Conservation (phyloP, 2,797 vertebrate genomes). For the Bufotes viridis region DNA sequence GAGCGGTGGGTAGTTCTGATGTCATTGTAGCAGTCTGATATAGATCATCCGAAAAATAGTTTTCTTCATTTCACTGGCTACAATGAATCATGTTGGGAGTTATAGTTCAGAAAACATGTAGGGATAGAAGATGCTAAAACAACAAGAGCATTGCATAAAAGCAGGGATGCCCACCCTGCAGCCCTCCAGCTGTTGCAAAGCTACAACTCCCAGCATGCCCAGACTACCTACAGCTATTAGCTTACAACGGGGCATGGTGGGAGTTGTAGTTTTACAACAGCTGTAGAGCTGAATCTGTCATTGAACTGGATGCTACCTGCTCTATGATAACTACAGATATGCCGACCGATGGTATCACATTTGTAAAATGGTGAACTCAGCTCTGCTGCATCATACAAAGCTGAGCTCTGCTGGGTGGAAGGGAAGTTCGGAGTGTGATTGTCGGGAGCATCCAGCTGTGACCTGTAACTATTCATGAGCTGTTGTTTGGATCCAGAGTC, state of each 20-base stretch:
- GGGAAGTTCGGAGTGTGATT: not conserved
- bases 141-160: not conserved
- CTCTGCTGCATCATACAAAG: not conserved
- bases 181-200: too few relatives aligned
- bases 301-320: too few relatives aligned
- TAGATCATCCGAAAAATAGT: not conserved
- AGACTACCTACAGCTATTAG: too few relatives aligned
- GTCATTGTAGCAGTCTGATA: not conserved
- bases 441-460: not conserved
- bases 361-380: not conserved
- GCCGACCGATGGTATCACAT: not conserved
- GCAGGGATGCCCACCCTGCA: too few relatives aligned
- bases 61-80: not conserved
- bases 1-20: not conserved
- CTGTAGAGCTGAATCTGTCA: not conserved
- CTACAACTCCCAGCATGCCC: too few relatives aligned
- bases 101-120: not conserved
- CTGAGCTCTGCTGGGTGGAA: not conserved
- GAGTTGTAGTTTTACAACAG: too few relatives aligned
- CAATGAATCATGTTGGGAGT: not conserved
- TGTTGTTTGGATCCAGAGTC: not conserved
- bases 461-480: not conserved
- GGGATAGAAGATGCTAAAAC: too few relatives aligned
- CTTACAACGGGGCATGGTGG: too few relatives aligned
- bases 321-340: too few relatives aligned